Evolutionary conservation across 2,113 vertebrate genomes (phyloP).

Genomic region (Corythoichthys intestinalis): DNA sequence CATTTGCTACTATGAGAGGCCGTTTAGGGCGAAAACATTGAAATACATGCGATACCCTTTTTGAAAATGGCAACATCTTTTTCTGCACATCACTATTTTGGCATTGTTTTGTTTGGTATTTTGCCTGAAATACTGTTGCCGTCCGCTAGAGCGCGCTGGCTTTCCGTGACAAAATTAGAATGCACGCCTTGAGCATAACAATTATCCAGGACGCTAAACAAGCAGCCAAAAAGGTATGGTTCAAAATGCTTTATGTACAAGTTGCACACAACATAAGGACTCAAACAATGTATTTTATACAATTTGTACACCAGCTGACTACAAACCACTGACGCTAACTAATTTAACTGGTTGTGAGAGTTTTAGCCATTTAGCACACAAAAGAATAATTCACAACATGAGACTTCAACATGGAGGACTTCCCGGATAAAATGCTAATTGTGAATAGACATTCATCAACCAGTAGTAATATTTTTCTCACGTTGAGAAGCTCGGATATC

Average conservation of each 20-base stretch:
- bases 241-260: slow-evolving; percentile 77
- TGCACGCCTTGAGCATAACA: background rate
- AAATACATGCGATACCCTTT: too few relatives aligned
- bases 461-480: background rate
- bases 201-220: background rate
- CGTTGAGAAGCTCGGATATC: too few relatives aligned
- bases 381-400: slow-evolving; percentile 34
- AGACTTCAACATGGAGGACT: slow-evolving; percentile 29
- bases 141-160: slow-evolving; percentile 10
- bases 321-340: slow-evolving; percentile 68
- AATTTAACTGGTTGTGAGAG: slow-evolving; percentile 63
- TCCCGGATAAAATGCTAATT: slow-evolving; percentile 22
- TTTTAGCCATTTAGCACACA: slow-evolving; percentile 66
- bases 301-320: slow-evolving; percentile 74
- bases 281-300: slow-evolving; percentile 70
- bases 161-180: background rate
- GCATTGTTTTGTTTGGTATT: background rate
- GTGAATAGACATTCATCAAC: background rate
- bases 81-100: background rate
- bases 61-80: background rate
- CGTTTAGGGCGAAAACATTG: too few relatives aligned
- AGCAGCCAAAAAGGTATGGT: slow-evolving; percentile 43
- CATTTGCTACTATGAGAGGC: too few relatives aligned
- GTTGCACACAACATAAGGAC: slow-evolving; percentile 73
- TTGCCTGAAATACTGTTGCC: background rate